Base-by-base conservation (phyloP, 2,888 invertebrate species). In the Smittia sp. region DNA sequence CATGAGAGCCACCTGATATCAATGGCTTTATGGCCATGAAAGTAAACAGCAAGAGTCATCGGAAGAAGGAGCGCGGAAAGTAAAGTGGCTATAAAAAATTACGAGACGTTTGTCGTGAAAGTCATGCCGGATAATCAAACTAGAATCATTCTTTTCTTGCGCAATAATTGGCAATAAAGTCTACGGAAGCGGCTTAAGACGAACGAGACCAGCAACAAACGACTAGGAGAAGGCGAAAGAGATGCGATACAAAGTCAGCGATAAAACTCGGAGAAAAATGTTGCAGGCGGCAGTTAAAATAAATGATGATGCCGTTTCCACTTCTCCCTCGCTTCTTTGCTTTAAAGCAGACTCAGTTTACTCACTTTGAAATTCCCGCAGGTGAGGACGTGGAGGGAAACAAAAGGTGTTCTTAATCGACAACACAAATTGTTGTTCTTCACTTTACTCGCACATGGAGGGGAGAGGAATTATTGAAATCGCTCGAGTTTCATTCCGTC, bases 351-450 rank as follows among this genome's bases (percentile, higher is more conserved):
- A 32, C 15, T 32, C 32, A 32, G 32, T 32, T 32, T 32, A 32
- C 9, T 32, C 32, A 32, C 32, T 32, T 32, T 32, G 32, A 32
- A 32, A 9, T 58, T 7, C 22, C 20, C 22, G 58, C 58, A 58
- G 24, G 58, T 18, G 18, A 22, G 24, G 66, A 66, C 66, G 66
- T n/a, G 20, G 32, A 32, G n/a, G 38, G n/a, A 38, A 18, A 18
- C 18, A 32, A 66, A 66, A 66, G 66, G 66, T 66, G 66, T 20
- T 66, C 38, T 32, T 66, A 66, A 66, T 66, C 66, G 66, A 66
- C 66, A 66, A 20, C 66, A 66, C 66, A 66, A 66, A 66, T 66
- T 66, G 66, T 38, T 66, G 66, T 38, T 66, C 32, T 32, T 66
- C 39, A 32, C 15, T 32, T 66, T 66, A 9, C 66, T 66, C 46